A percentile compares a stretch with the other conserved stretches of the same genome.
Conservation (phyloP, 2,888 invertebrate genomes). For the Stenodema calcarata region DNA sequence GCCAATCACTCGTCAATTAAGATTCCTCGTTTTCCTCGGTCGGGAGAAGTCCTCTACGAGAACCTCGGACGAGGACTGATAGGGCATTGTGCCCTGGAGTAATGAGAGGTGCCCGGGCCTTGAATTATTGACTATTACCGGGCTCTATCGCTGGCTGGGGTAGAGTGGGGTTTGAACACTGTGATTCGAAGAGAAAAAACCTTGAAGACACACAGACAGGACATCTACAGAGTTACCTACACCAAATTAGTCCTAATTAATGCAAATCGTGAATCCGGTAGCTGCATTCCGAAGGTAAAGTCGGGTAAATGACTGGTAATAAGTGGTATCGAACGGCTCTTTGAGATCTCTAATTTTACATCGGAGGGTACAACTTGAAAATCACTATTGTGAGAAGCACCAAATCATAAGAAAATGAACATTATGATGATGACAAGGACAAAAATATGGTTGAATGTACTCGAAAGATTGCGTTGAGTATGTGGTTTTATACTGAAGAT, state of each 20-base stretch:
- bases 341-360: neutral
- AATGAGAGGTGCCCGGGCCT: constrained; percentile 37
- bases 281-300: neutral
- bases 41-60: neutral
- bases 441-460: too few species aligned
- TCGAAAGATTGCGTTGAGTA: too few species aligned
- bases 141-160: neutral
- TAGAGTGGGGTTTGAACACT: neutral
- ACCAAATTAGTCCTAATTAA: constrained; percentile 38
- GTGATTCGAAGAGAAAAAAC: constrained; percentile 24
- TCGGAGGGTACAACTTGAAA: neutral
- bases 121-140: constrained; percentile 48
- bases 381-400: neutral
- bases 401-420: too few species aligned
- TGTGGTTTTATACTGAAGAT: too few species aligned
- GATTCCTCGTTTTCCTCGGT: constrained; percentile 43
- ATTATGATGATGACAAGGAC: too few species aligned
- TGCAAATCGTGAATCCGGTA: constrained; percentile 40
- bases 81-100: constrained; percentile 44
- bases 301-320: neutral
- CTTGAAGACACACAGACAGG: constrained; percentile 1
- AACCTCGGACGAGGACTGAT: constrained; percentile 20
- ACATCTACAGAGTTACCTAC: neutral
- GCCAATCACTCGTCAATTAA: constrained; percentile 51
- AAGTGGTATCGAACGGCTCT: neutral